phyloP scores from a whole-genome alignment of 2,888 invertebrate genomes.

The Zygogramma bicolorata region DNA sequence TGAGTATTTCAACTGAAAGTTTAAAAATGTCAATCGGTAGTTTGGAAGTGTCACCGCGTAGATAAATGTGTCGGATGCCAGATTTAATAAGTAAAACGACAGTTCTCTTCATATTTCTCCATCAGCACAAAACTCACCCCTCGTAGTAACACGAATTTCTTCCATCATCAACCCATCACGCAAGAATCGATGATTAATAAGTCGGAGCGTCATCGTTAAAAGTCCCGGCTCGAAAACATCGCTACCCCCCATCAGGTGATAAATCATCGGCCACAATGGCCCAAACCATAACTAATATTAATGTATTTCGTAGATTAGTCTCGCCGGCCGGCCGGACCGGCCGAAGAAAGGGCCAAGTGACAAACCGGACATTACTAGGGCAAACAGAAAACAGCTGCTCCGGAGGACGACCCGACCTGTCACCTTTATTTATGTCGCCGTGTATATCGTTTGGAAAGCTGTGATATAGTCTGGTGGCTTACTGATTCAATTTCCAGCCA shows the following conservation, averaged over 20 bases:
- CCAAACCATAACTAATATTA: slow-evolving; percentile 66
- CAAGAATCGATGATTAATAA: background rate
- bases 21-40: too few relatives aligned
- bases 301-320: slow-evolving; percentile 65
- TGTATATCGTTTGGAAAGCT: background rate
- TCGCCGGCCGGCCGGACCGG: slow-evolving; percentile 57
- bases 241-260: slow-evolving; percentile 41
- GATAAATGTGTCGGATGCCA: too few relatives aligned
- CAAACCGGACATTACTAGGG: slow-evolving; percentile 24
- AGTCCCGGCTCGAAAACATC: background rate
- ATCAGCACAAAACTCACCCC: too few relatives aligned
- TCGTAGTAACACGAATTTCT: too few relatives aligned
- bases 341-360: slow-evolving; percentile 47
- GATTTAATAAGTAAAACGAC: too few relatives aligned
- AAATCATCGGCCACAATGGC: slow-evolving; percentile 63
- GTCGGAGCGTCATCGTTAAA: slow-evolving; percentile 1
- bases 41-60: too few relatives aligned
- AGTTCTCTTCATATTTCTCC: too few relatives aligned
- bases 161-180: background rate
- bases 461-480: background rate
- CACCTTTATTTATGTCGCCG: slow-evolving; percentile 54
- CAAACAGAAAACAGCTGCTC: slow-evolving; percentile 47
- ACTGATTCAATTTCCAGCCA: too few relatives aligned
- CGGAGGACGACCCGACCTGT: slow-evolving; percentile 53
- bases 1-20: too few relatives aligned